Percentiles rank a stretch among this genome's conserved stretches.
Evolutionary conservation across 1,140 invertebrate species (phyloP).

Genomic region (Aphis gossypii): DNA sequence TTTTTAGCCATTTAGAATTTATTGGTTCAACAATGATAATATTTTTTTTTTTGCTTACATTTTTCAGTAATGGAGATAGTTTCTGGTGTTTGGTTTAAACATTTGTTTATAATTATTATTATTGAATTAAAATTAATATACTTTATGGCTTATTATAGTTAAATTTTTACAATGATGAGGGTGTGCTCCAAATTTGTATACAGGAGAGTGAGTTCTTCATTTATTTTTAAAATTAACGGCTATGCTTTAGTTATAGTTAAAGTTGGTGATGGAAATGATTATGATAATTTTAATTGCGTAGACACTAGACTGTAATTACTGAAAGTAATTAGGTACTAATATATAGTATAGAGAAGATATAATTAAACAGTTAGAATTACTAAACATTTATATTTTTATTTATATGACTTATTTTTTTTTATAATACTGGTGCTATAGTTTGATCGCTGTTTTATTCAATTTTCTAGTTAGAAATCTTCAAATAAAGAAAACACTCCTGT

Average conservation of each 20-base stretch:
- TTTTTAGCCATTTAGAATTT: neutral
- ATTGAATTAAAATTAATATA: neutral
- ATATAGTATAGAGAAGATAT: too few species aligned
- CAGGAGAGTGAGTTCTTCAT: neutral
- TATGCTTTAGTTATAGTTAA: neutral
- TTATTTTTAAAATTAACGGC: too few species aligned
- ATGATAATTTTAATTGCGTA: too few species aligned
- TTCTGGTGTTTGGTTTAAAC: too few species aligned
- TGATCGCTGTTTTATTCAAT: neutral
- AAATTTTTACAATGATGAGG: too few species aligned
- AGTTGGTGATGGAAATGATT: neutral
- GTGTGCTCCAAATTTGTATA: neutral
- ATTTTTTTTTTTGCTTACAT: too few species aligned
- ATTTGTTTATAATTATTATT: neutral
- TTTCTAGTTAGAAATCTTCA: slow-evolving; percentile 8
- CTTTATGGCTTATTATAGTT: neutral
- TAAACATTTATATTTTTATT: too few species aligned
- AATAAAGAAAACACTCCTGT: slow-evolving; percentile 4
- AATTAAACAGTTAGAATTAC: too few species aligned
- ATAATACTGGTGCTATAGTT: neutral
- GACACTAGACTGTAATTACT: too few species aligned
- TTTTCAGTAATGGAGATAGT: too few species aligned
- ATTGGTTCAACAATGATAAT: neutral
- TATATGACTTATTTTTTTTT: too few species aligned
- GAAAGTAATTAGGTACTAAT: too few species aligned